Percentiles rank a stretch among this genome's conserved stretches.
Evolutionary conservation across 2,888 invertebrate species (phyloP).

Genomic region (Heliconius ethilla): DNA sequence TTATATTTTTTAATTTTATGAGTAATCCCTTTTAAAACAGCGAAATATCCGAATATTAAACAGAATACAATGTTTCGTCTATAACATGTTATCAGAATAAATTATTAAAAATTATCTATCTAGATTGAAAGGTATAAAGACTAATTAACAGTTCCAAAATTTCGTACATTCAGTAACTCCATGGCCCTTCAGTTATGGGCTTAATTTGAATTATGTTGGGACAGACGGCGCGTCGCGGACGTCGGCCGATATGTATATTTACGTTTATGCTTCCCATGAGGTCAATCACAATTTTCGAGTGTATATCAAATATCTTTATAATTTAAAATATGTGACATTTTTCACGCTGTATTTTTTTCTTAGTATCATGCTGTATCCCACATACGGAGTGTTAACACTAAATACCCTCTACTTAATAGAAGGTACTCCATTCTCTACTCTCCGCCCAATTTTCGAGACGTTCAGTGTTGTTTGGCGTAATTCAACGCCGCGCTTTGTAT

Average conservation of each 20-base stretch:
- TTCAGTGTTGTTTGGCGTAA: too few species aligned
- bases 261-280: conserved; percentile 58
- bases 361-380: too few species aligned
- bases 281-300: conserved; percentile 31
- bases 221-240: conserved; percentile 56
- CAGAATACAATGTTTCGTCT: too few species aligned
- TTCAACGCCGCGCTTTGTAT: too few species aligned
- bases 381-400: too few species aligned
- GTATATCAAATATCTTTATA: conserved; percentile 15
- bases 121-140: not conserved
- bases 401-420: too few species aligned
- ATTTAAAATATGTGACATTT: not conserved
- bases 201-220: conserved; percentile 78
- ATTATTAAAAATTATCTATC: not conserved
- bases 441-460: too few species aligned
- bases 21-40: not conserved
- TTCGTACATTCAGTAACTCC: conserved; percentile 25
- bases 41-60: not conserved
- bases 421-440: too few species aligned
- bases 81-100: not conserved
- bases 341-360: too few species aligned
- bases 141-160: conserved; percentile 34
- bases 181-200: conserved; percentile 67
- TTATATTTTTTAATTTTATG: not conserved
- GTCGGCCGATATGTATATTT: conserved; percentile 64